Conservation (phyloP, 2,113 vertebrate species). For the Tetrao urogallus region DNA sequence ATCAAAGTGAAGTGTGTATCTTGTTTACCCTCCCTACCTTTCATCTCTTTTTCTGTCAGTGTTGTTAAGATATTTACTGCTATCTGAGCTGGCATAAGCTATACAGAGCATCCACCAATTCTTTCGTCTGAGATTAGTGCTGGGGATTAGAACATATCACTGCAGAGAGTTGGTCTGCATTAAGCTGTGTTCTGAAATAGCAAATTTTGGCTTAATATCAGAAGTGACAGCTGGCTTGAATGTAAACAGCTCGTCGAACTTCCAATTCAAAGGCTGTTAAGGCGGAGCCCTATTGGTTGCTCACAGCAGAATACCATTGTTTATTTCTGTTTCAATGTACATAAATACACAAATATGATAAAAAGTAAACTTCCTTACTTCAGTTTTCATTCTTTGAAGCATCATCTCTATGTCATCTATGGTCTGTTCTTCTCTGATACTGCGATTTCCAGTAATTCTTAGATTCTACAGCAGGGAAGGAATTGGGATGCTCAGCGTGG, state of each 20-base stretch:
- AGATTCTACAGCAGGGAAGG: neutral
- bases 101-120: neutral
- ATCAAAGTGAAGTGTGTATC: neutral
- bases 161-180: neutral
- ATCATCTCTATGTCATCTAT: neutral
- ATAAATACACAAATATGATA: neutral
- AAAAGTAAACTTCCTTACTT: neutral
- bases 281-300: neutral
- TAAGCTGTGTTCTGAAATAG: constrained; percentile 28
- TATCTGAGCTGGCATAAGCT: neutral
- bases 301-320: neutral
- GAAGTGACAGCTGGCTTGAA: constrained; percentile 1
- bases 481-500: neutral
- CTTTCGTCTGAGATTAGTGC: neutral
- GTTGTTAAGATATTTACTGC: constrained; percentile 1
- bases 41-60: neutral
- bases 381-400: neutral
- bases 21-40: neutral
- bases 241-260: neutral
- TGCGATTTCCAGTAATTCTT: neutral
- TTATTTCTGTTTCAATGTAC: neutral
- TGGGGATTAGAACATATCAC: neutral
- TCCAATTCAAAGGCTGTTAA: neutral
- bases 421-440: neutral
- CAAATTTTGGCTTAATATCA: neutral